phyloP scores from a whole-genome alignment of 2,888 invertebrate genomes.

The Pasiphila rectangulata region DNA sequence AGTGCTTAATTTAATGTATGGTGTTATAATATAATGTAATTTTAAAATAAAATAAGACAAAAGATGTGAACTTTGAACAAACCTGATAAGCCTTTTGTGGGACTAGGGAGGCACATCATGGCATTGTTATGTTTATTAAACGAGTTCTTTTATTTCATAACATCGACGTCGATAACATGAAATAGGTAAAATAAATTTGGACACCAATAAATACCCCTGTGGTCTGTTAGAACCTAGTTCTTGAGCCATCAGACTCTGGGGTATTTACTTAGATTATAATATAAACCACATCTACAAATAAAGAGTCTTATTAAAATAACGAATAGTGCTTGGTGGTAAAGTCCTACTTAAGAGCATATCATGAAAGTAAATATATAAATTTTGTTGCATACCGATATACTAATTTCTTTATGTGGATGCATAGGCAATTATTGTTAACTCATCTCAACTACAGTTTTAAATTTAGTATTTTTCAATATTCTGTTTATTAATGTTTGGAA shows the following conservation, averaged over 20 bases:
- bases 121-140: slow-evolving; percentile 32
- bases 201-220: slow-evolving; percentile 58
- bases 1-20: background rate
- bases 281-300: background rate
- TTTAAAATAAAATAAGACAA: slow-evolving; percentile 23
- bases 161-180: slow-evolving; percentile 7
- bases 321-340: slow-evolving; percentile 43
- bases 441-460: no score
- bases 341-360: slow-evolving; percentile 45
- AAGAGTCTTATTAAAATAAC: background rate
- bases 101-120: slow-evolving; percentile 68
- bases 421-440: no score
- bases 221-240: slow-evolving; percentile 74
- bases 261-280: slow-evolving; percentile 50
- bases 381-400: background rate
- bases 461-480: no score
- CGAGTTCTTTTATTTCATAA: slow-evolving; percentile 15
- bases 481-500: no score
- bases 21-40: no score
- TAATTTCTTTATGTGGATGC: no score
- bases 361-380: background rate
- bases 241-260: slow-evolving; percentile 74
- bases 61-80: slow-evolving; percentile 56
- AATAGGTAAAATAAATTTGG: slow-evolving; percentile 26
- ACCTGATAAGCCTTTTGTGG: slow-evolving; percentile 50